These are phyloP conservation scores for Nyctereutes procyonoides DNA, from an alignment of 2,113 vertebrate species.

Conservation along the genomic window DNA sequence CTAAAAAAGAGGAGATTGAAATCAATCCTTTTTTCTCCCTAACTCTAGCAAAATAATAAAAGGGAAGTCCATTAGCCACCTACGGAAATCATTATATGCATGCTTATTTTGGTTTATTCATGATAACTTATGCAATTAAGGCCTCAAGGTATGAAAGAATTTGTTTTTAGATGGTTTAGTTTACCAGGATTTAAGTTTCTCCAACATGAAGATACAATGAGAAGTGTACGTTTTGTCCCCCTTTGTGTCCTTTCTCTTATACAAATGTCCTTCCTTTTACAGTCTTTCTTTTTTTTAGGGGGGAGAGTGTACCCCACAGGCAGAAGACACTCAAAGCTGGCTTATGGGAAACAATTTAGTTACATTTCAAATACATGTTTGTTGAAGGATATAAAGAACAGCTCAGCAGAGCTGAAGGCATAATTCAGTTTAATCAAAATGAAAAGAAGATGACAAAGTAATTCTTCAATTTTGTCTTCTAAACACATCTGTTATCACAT, in stretches of 20 bases:
- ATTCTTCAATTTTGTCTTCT: background rate
- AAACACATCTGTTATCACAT: background rate
- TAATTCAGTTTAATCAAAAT: background rate
- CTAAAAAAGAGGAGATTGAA: background rate
- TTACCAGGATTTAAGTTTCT: background rate
- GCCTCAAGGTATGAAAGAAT: background rate
- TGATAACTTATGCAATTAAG: background rate
- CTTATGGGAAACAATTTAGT: background rate
- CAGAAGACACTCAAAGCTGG: background rate
- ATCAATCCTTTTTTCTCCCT: background rate
- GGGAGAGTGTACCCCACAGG: background rate
- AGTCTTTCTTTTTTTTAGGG: background rate
- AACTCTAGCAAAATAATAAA: background rate
- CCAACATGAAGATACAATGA: background rate
- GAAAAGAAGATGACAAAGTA: background rate
- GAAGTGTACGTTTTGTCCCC: background rate
- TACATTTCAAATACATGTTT: background rate
- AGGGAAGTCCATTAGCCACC: background rate
- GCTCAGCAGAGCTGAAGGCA: background rate
- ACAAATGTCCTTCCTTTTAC: background rate
- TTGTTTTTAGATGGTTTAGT: background rate
- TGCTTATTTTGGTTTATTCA: background rate
- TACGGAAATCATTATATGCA: background rate
- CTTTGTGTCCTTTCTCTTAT: background rate
- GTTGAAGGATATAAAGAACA: background rate